phyloP scores from a whole-genome alignment of 2,888 invertebrate genomes.

The Drosophila rellima region DNA sequence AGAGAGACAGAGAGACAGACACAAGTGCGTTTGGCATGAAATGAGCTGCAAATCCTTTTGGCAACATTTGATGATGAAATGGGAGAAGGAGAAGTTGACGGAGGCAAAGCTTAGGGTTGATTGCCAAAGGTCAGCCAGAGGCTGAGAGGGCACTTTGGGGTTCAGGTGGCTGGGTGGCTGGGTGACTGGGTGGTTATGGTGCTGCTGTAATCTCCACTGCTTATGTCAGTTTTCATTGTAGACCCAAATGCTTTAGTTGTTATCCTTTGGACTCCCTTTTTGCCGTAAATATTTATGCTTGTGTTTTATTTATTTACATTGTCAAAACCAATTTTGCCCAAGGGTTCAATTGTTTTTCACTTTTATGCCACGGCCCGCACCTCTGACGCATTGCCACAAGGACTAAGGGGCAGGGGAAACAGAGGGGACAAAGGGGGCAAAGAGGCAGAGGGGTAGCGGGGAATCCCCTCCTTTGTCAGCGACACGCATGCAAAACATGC shows the following conservation, averaged over 20 bases:
- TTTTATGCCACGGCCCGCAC: constrained; percentile 62
- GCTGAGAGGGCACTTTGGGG: background rate
- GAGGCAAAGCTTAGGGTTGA: constrained; percentile 1
- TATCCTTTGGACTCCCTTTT: constrained; percentile 18
- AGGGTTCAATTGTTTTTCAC: constrained; percentile 82
- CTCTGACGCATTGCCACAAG: background rate
- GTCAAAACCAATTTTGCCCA: constrained; percentile 82
- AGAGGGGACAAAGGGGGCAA: too few species aligned
- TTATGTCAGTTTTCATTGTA: constrained; percentile 58
- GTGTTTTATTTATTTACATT: constrained; percentile 82
- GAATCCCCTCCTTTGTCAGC: constrained; percentile 61
- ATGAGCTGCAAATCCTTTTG: constrained; percentile 79
- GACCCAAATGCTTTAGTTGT: constrained; percentile 48
- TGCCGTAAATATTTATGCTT: constrained; percentile 81
- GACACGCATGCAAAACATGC: constrained; percentile 72
- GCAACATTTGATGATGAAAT: constrained; percentile 51
- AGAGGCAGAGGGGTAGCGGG: background rate
- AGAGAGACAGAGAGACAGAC: constrained; percentile 1
- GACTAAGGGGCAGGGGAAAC: too few species aligned
- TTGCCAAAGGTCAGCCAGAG: constrained; percentile 48
- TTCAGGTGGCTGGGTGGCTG: background rate
- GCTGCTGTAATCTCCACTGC: constrained; percentile 72
- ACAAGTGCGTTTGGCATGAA: constrained; percentile 71
- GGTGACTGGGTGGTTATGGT: background rate
- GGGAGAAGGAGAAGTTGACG: background rate